Evolutionary conservation across 1,140 invertebrate species (phyloP), one percentile per base, ranked within the genome.

Genomic region (Saccostrea glomerata): DNA sequence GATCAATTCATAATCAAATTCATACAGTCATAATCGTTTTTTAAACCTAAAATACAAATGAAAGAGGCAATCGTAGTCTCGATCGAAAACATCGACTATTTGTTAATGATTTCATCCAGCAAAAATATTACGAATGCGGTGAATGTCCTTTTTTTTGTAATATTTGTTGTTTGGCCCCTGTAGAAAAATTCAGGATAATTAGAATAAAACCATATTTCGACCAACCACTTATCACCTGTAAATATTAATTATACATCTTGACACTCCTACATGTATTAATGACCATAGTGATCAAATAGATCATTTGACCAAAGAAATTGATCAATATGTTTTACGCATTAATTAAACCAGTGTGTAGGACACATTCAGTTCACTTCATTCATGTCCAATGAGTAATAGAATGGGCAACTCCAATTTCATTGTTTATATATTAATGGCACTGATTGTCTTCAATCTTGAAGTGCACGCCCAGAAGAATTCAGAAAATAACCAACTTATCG

Each of bases 221-320:
- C 70, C 70, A 77, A 77, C 12, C 30, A 77, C 2, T 30, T 36
- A 36, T 30, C 70, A 77, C 70, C 70, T 25, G 70, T 77, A 77
- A 6, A 77, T 77, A 36, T 77, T 77, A 77, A 77, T 77, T 77
- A 77, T 17, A 23, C 66, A 11, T 23, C 23, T 23, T 73, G 70
- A 36, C 70, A 77, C 70, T 30, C 70, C 23, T 30, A 25, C 25
- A 77, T 12, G 11, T 77, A 77, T 36, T 36, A 40, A 77, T 77
- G 70, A 77, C 70, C 70, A 77, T 13, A 25, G 13, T 11, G 30
- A 77, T 13, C 70, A 12, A 36, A 77, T 77, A 15, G 25, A 77
- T 77, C 70, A 77, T 77, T 36, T 77, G 70, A 77, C 70, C 70
- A 63, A 63, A 9, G 25, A 77, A 25, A 77, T 15, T 77, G 70